phyloP scores from a whole-genome alignment of 2,797 vertebrate species.

The Myripristis jacobus region DNA sequence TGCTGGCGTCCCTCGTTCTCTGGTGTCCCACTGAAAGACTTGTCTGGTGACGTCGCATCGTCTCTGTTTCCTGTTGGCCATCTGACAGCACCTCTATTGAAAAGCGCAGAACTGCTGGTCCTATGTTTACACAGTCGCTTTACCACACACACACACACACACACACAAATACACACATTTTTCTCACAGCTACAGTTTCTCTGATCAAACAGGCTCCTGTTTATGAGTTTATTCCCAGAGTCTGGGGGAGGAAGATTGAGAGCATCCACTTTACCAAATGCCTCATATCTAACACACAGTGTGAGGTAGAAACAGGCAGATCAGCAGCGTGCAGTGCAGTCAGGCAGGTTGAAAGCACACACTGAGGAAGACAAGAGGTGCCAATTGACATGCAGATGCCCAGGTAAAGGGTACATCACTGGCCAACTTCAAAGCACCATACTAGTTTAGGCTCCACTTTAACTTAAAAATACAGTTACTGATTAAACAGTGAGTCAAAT shows the following conservation, averaged over 20 bases:
- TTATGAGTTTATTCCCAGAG: slow-evolving; percentile 68
- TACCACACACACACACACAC: slow-evolving; percentile 36
- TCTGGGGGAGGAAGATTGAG: slow-evolving; percentile 54
- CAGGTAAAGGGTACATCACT: background rate
- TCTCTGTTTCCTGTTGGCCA: slow-evolving; percentile 71
- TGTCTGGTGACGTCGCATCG: slow-evolving; percentile 66
- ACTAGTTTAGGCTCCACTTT: background rate
- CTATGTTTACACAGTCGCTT: slow-evolving; percentile 76
- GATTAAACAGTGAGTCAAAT: no score
- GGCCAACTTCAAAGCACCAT: background rate
- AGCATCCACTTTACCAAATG: slow-evolving; percentile 38
- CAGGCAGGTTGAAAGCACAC: slow-evolving; percentile 46
- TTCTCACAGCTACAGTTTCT: slow-evolving; percentile 51
- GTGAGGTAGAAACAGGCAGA: slow-evolving; percentile 9
- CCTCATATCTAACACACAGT: slow-evolving; percentile 30
- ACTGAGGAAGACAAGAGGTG: slow-evolving; percentile 58
- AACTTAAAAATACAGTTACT: no score
- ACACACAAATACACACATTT: slow-evolving; percentile 10
- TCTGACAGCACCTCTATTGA: slow-evolving; percentile 85
- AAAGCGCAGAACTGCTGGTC: slow-evolving; percentile 58
- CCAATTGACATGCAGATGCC: slow-evolving; percentile 17
- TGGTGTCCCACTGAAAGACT: slow-evolving; percentile 61
- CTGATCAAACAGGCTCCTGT: slow-evolving; percentile 66
- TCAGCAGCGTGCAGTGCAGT: slow-evolving; percentile 16
- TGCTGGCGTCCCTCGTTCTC: slow-evolving; percentile 28